Base-by-base conservation (phyloP, 2,888 invertebrate genomes). In the Diaperis boleti region DNA sequence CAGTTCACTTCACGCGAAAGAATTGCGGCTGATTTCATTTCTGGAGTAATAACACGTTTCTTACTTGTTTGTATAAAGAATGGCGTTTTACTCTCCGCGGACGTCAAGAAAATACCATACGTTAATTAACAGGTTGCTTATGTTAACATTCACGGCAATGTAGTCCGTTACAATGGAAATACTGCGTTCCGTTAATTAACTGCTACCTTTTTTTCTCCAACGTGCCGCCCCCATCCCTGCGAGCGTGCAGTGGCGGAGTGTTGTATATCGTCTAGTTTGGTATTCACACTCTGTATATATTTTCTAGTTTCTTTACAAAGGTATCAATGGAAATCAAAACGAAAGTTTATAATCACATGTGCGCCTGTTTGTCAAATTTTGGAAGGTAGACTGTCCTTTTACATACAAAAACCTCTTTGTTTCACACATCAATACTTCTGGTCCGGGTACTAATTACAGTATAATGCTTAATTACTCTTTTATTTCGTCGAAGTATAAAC, bases 161-260 rank as follows among this genome's bases (percentile, higher is more conserved):
- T 10, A 4, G 10, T 4, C 11, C 5, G 37, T 37, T 37, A 37
- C n/a, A n/a, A 37, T 18, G 41, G 39, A 39, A 37, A 57, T 45
- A 57, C 47, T 26, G 26, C 47, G 45, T 45, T 45, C 15, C 35
- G 35, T 35, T 57, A 57, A 57, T 57, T 57, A 57, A 57, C 45
- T 15, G 45, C 37, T 29, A 18, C 22, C 8, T 31, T 55, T 45
- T 26, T 17, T 11, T 13, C 11, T n/a, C 20, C 4, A 10, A 18
- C 3, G 45, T 45, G 14, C 13, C n/a, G 3, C 11, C 18, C 8
- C 1, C 20, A 42, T 10, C 14, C 18, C 14, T 14, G 13, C 39
- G 15, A 15, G 10, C 15, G n/a, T 15, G 42, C 10, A 22, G 22
- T 42, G 14, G 18, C 10, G 3, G n/a, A n/a, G n/a, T n/a, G n/a